phyloP scores from a whole-genome alignment of 1,140 invertebrate species.

The Nasonia longicornis region DNA sequence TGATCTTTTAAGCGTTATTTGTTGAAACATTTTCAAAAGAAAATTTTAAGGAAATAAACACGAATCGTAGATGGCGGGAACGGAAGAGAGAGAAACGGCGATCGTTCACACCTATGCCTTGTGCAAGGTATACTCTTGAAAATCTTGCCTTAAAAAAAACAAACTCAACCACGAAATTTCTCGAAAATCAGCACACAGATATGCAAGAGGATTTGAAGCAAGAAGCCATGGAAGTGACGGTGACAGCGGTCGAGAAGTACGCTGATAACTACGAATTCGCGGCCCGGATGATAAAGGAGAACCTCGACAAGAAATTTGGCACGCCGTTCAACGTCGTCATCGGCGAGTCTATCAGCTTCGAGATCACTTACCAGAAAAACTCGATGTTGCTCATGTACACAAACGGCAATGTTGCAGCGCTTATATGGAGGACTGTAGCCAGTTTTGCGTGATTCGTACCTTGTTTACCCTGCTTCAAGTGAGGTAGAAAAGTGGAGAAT shows the following conservation, averaged over 20 bases:
- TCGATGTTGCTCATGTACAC: conserved; percentile 93
- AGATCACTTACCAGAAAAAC: conserved; percentile 90
- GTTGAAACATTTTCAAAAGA: background rate
- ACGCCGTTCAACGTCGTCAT: conserved; percentile 93
- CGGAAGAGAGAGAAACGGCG: background rate
- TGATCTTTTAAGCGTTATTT: background rate
- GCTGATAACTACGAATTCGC: conserved; percentile 81
- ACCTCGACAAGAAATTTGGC: conserved; percentile 94
- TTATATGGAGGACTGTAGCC: conserved; percentile 83
- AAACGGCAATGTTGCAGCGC: conserved; percentile 88
- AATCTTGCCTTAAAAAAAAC: background rate
- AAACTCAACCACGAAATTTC: background rate
- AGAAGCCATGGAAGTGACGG: conserved; percentile 89
- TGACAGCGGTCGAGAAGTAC: conserved; percentile 93
- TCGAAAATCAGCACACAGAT: conserved; percentile 77
- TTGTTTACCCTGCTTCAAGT: background rate
- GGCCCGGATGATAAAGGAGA: conserved; percentile 91
- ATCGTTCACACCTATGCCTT: conserved; percentile 81
- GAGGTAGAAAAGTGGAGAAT: background rate
- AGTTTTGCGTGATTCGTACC: conserved; percentile 42
- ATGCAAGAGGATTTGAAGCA: conserved; percentile 92
- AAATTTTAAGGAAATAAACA: background rate
- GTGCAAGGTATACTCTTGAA: conserved; percentile 71
- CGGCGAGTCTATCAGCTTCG: conserved; percentile 94
- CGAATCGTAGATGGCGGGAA: background rate